A percentile compares a stretch with the other conserved stretches of the same genome.
Evolutionary conservation across 2,797 vertebrate genomes (phyloP).

Genomic region (Megaceryle alcyon): DNA sequence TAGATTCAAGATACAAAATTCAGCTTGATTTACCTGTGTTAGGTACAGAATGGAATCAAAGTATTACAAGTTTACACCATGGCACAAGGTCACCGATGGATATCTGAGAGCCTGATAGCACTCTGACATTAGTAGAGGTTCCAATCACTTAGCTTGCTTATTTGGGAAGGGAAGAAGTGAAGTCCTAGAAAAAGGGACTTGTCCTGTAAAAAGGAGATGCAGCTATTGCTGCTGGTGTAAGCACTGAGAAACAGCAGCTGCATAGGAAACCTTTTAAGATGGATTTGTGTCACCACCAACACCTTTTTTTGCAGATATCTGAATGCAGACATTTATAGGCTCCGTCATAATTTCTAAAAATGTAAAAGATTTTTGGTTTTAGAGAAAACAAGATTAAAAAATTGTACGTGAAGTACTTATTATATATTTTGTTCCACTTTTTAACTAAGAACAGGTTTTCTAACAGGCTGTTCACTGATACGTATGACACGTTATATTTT

Average conservation of each 20-base stretch:
- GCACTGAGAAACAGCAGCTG: neutral
- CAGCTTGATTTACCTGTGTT: neutral
- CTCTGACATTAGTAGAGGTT: neutral
- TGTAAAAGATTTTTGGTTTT: neutral
- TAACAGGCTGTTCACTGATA: neutral
- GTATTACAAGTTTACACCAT: neutral
- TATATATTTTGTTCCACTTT: neutral
- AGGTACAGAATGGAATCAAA: neutral
- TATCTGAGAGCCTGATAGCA: neutral
- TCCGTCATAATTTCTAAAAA: neutral
- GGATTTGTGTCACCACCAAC: neutral
- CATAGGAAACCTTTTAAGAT: neutral
- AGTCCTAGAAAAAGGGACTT: neutral
- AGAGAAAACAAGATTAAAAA: neutral
- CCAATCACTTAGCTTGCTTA: neutral
- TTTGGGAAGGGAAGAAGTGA: neutral
- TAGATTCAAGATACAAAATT: neutral
- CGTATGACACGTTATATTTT: neutral
- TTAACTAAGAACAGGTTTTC: neutral
- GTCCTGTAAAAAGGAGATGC: neutral
- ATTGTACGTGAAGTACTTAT: neutral
- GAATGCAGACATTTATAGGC: neutral
- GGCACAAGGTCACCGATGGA: neutral
- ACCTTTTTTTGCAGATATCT: neutral
- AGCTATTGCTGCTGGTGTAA: neutral